These are phyloP conservation scores for Adineta ricciae DNA, from an alignment of 2,888 invertebrate genomes.

Conservation along the genomic window DNA sequence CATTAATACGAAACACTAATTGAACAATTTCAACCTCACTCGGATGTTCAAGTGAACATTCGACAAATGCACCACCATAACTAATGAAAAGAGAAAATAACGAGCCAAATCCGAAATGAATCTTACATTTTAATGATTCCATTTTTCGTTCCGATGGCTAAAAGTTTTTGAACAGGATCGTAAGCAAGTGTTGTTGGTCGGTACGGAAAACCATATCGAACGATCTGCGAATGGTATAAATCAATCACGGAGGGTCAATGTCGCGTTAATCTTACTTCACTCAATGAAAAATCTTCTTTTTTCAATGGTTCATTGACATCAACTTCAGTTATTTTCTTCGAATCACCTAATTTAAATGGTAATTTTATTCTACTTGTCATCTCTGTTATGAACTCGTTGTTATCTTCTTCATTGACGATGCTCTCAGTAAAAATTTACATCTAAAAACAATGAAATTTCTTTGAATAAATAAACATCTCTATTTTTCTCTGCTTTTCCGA, in stretches of 20 bases:
- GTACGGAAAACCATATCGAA: conserved; percentile 91
- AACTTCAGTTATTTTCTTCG: background rate
- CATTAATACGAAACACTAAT: conserved; percentile 12
- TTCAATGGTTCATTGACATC: background rate
- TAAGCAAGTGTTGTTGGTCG: conserved; percentile 91
- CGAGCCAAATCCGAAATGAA: background rate
- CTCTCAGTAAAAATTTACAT: background rate
- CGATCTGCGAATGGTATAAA: background rate
- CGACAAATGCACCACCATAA: conserved; percentile 30
- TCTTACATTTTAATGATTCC: conserved; percentile 83
- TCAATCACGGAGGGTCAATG: too few species aligned
- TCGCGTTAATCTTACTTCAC: background rate
- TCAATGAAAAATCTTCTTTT: conserved; percentile 18
- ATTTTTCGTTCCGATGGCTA: conserved; percentile 89
- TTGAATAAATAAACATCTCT: background rate
- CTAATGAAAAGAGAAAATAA: conserved; percentile 41
- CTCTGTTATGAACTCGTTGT: background rate
- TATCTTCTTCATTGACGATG: background rate
- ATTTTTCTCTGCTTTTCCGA: background rate
- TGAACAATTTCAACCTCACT: conserved; percentile 19
- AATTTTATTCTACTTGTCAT: conserved; percentile 15
- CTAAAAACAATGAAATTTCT: background rate
- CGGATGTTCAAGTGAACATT: conserved; percentile 27
- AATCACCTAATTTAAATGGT: conserved; percentile 21
- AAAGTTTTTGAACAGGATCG: conserved; percentile 89